Evolutionary conservation across 2,888 invertebrate species (phyloP), one percentile per base, ranked within the genome.

Genomic region (Vesta saturnalis): DNA sequence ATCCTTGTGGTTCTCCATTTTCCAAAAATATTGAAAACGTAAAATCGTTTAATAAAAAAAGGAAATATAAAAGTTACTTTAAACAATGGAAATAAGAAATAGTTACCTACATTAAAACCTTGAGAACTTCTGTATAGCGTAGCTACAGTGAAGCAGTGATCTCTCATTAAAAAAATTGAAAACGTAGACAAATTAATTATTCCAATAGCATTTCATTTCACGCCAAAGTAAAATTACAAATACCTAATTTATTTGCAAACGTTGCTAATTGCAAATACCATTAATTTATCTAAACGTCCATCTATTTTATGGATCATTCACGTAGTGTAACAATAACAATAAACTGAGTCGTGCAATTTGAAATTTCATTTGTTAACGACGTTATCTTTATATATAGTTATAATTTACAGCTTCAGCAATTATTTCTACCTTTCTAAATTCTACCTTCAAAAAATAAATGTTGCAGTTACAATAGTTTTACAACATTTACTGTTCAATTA

Each of bases 261-360:
- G 64, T 70, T 70, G 73, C 78, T 80, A 80, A 80, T 80, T 80
- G 78, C 80, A 72, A 78, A 78, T 78, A 78, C 77, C 77, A 78
- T 77, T 76, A 73, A 77, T 76, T 79, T 80, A 80, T 80, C 79
- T 74, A 71, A 72, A 72, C 74, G 76, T 77, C 71, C 65, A 78
- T 78, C 78, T 78, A 74, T 69, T 77, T 77, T 77, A 77, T 76
- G 76, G 75, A 72, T 72, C 73, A 76, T 77, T 75, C 74, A 64
- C 74, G 72, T 74, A 74, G 69, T 67, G 61, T 58, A 64, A 64
- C 74, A 62, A 71, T 69, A 67, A 70, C 71, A 74, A 73, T 75
- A 73, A 74, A 76, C 68, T 74, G 72, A 74, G 76, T 69, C 75
- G 72, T 73, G 74, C 73, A 72, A 72, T 73, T 74, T 74, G 71